Base-by-base conservation (phyloP, 1,140 invertebrate genomes). In the Ips typographus region DNA sequence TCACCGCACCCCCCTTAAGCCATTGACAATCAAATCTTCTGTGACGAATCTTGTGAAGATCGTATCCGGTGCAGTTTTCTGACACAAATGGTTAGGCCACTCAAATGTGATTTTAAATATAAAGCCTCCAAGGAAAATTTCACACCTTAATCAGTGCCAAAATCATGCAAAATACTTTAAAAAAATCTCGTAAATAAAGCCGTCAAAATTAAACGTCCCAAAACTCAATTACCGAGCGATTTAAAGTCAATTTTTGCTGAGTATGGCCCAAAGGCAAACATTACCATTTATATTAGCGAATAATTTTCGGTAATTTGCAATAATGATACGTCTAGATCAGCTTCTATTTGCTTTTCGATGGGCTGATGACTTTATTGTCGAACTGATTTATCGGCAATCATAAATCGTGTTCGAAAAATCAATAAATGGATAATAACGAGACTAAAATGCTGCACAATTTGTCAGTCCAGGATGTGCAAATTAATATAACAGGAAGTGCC, bases 231-330 rank as follows among this genome's bases (percentile, higher is more conserved):
- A 65, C 42, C 22, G 22, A 65, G 52, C 62, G 62, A 55, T 65
- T 65, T 65, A 65, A 65, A 65, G 62, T 8, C 62, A 53, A 65
- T 65, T 65, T 65, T 47, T 65, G 62, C 42, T 65, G 51, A 55
- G 53, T 51, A 55, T 66, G 43, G 53, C 43, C 66, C 51, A 22
- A 41, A 53, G 59, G 58, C 58, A 42, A 62, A 38, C 59, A 68
- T 68, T 68, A 68, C 58, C 66, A 68, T 68, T 68, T 68, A 68
- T 62, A 68, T 68, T 62, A 68, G 59, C 58, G 66, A 40, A 59
- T 59, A 67, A 59, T 40, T 59, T 67, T 51, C 37, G 65, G 22
- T 22, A 22, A 22, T 22, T 22, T 22, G 22, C 22, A 22, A 22
- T 68, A 68, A 68, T 68, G 44, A 68, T 43, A 68, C 57, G 65